Base-by-base conservation (phyloP, 2,888 invertebrate genomes). In the Leptopilina syphax region DNA sequence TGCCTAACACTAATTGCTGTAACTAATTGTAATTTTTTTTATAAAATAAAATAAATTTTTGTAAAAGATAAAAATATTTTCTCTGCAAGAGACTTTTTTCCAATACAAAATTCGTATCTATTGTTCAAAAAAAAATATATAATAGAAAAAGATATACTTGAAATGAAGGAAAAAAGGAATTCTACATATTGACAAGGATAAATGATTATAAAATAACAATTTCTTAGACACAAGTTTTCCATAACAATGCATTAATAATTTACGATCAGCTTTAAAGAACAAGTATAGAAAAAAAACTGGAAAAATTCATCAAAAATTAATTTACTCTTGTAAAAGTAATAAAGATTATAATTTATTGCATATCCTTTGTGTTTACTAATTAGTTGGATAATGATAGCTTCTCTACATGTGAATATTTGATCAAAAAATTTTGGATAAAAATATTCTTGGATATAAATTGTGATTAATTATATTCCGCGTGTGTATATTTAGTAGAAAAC, bases 271-370 rank as follows among this genome's bases (percentile, higher is more conserved):
- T 50, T 68, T 68, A 24, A 47, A 68, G 34, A 34, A 34, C 34
- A 34, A 34, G 34, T 3, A 34, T 3, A 34, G 4, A 4, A 34
- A 34, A 34, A 34, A 34, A 34, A 34, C 34, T 27, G 44, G 34
- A 65, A 63, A 65, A 65, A 27, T 65, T 65, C 65, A 65, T 65
- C 27, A 44, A 50, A 68, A 68, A 50, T 27, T 50, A 47, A 54
- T 50, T 68, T 50, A 68, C 24, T 18, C 13, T 24, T 34, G 34
- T 27, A 34, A 70, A 50, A 57, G 27, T 34, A 70, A n/a, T 70
- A 27, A 27, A 57, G 13, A 0, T 8, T 47, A 50, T 18, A 34
- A 57, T 70, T 70, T 57, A 70, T 54, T 7, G 9, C 3, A 12
- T 50, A 50, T 54, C 54, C 1, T 70, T 54, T 9, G 54, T 12